phyloP scores from a whole-genome alignment of 2,797 vertebrate genomes.

The Oryzias sinensis region DNA sequence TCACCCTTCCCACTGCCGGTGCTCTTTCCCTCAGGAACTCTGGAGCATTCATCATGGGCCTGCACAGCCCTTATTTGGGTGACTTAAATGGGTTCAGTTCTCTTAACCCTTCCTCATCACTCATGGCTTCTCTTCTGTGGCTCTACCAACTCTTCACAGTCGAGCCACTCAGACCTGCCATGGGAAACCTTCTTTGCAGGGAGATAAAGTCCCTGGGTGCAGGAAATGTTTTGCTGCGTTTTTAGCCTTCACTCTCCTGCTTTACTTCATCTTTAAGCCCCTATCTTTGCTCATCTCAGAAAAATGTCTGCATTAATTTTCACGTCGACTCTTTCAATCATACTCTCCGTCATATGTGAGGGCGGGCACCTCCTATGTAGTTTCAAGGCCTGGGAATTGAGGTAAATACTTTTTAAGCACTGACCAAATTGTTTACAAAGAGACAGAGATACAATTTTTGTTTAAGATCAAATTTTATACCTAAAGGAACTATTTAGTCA shows the following conservation, averaged over 20 bases:
- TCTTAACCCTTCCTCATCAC: constrained; percentile 83
- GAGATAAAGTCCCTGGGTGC: constrained; percentile 54
- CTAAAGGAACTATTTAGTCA: too few relatives aligned
- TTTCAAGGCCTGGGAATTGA: constrained; percentile 14
- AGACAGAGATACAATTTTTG: too few relatives aligned
- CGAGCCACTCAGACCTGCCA: constrained; percentile 61
- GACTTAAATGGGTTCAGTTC: constrained; percentile 86
- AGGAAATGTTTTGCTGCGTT: constrained; percentile 34
- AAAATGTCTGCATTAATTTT: constrained; percentile 50
- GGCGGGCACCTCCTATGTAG: constrained; percentile 59
- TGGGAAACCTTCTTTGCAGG: constrained; percentile 61
- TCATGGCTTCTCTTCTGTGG: constrained; percentile 71
- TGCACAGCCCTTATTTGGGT: constrained; percentile 80
- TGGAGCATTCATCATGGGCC: constrained; percentile 70
- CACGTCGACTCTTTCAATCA: constrained; percentile 52
- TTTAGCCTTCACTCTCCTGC: constrained; percentile 18
- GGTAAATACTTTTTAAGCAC: too few relatives aligned
- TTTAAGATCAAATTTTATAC: too few relatives aligned
- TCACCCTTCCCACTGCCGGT: constrained; percentile 48
- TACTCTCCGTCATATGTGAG: constrained; percentile 58
- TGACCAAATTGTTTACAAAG: too few relatives aligned
- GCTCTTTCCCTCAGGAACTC: constrained; percentile 69
- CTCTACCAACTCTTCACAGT: constrained; percentile 61
- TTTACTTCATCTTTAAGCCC: constrained; percentile 17
- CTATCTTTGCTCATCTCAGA: constrained; percentile 53